phyloP scores from a whole-genome alignment of 2,888 invertebrate genomes.

The Mechanitis messenoides region DNA sequence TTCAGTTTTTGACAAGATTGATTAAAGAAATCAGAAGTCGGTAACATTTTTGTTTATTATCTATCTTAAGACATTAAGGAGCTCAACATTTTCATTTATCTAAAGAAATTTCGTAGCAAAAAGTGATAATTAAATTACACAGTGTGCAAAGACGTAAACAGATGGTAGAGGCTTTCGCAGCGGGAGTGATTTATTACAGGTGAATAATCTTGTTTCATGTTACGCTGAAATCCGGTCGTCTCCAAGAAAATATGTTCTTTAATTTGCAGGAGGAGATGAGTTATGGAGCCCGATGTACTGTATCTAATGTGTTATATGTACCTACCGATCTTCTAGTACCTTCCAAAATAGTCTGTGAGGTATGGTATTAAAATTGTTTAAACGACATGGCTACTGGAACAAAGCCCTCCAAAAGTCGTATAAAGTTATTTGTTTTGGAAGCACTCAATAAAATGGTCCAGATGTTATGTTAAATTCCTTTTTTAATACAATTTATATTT shows the following conservation, averaged over 20 bases:
- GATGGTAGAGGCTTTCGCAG: slow-evolving; percentile 40
- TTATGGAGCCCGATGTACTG: slow-evolving; percentile 33
- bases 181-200: slow-evolving; percentile 61
- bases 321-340: too few relatives aligned
- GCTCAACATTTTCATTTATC: slow-evolving; percentile 1
- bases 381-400: too few relatives aligned
- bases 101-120: slow-evolving; percentile 35
- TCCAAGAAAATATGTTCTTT: slow-evolving; percentile 36
- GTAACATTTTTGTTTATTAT: slow-evolving; percentile 11
- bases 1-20: slow-evolving; percentile 13
- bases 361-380: too few relatives aligned
- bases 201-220: slow-evolving; percentile 60
- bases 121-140: slow-evolving; percentile 56
- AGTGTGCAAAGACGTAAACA: slow-evolving; percentile 45
- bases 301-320: slow-evolving; percentile 19
- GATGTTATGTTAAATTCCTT: too few relatives aligned
- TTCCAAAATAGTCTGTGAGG: too few relatives aligned
- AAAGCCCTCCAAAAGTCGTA: not conserved
- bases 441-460: slow-evolving; percentile 1
- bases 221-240: slow-evolving; percentile 53
- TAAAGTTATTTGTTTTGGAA: slow-evolving; percentile 11
- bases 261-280: slow-evolving; percentile 43
- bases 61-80: not conserved
- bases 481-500: too few relatives aligned
- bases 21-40: slow-evolving; percentile 15